phyloP scores from a whole-genome alignment of 1,140 invertebrate genomes.

The Magallana gigas region DNA sequence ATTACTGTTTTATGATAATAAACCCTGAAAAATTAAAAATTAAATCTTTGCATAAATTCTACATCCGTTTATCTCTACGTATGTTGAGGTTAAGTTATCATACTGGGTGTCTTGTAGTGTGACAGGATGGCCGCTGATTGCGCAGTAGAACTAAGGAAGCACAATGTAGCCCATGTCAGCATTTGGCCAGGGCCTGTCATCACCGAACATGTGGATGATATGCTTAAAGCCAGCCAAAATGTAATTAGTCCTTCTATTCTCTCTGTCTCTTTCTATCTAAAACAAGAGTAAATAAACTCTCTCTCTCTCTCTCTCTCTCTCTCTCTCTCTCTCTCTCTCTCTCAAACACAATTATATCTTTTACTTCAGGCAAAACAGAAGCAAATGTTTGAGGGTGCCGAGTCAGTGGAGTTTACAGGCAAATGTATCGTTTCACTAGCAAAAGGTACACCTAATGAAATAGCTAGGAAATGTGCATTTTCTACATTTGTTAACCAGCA shows the following conservation, averaged over 20 bases:
- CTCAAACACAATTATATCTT: neutral
- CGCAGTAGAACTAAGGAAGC: slow-evolving; percentile 77
- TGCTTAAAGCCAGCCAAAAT: neutral
- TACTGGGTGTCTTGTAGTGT: slow-evolving; percentile 57
- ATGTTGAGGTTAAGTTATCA: no score
- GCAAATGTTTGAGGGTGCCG: slow-evolving; percentile 66
- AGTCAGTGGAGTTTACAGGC: slow-evolving; percentile 75
- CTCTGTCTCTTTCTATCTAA: no score
- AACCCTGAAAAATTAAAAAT: no score
- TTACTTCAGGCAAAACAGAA: neutral
- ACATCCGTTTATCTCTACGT: no score
- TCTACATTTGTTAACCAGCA: no score
- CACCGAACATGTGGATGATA: slow-evolving; percentile 67
- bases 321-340: neutral
- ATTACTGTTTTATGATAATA: no score
- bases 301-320: no score
- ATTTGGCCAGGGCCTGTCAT: slow-evolving; percentile 80
- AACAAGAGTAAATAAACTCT: no score
- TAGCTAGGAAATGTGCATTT: neutral
- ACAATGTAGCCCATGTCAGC: slow-evolving; percentile 78
- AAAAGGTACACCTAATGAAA: slow-evolving; percentile 54
- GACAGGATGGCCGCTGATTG: slow-evolving; percentile 80
- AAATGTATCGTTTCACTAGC: slow-evolving; percentile 72
- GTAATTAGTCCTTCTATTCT: neutral
- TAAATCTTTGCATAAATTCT: no score